phyloP scores from a whole-genome alignment of 2,888 invertebrate species.

The Diplolepis rosae region DNA sequence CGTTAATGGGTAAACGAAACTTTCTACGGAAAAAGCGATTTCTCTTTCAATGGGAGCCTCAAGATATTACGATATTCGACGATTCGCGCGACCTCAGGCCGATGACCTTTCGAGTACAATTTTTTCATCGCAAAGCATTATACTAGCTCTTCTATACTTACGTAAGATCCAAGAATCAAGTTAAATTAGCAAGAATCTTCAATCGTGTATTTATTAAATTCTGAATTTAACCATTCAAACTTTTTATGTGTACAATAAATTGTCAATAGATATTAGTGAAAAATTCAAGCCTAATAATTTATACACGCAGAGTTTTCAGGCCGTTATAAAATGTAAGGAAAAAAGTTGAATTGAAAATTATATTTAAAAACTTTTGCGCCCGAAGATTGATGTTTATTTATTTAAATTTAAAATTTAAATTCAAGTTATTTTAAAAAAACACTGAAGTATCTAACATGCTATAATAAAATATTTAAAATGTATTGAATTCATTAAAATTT shows the following conservation, averaged over 20 bases:
- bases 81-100: conserved; percentile 27
- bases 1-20: conserved; percentile 27
- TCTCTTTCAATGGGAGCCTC: conserved; percentile 27
- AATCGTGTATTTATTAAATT: conserved; percentile 16
- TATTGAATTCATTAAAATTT: too few species aligned
- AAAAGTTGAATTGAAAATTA: too few species aligned
- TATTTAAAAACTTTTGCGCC: too few species aligned
- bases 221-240: neutral
- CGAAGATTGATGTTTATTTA: too few species aligned
- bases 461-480: neutral
- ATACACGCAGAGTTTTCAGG: too few species aligned
- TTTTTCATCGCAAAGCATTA: conserved; percentile 23
- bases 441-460: too few species aligned
- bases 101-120: conserved; percentile 21
- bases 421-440: too few species aligned
- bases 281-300: neutral
- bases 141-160: conserved; percentile 26
- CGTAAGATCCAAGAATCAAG: conserved; percentile 8
- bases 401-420: too few species aligned
- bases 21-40: conserved; percentile 31
- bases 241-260: too few species aligned
- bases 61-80: conserved; percentile 30
- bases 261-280: neutral
- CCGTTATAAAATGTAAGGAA: too few species aligned
- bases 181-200: conserved; percentile 17